A percentile compares a stretch with the other conserved stretches of the same genome.
Conservation (phyloP, 2,113 vertebrate species). For the Bolborhynchus lineola region DNA sequence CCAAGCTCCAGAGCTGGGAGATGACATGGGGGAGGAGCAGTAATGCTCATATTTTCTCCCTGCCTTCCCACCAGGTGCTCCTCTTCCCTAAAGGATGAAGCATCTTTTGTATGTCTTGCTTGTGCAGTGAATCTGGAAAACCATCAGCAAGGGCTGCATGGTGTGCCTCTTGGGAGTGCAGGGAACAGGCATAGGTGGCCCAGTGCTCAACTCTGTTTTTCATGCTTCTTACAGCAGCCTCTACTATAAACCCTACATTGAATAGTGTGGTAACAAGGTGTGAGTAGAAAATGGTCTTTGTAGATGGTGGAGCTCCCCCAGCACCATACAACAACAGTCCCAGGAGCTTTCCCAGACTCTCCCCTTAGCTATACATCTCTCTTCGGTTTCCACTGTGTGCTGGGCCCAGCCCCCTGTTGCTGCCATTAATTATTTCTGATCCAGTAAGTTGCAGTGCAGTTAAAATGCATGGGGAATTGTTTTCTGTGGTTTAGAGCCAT, state of each 20-base stretch:
- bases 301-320: not conserved
- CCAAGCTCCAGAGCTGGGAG: not conserved
- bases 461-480: slow-evolving; percentile 63
- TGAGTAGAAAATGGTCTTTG: not conserved
- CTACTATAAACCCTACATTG: not conserved
- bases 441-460: slow-evolving; percentile 37
- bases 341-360: not conserved
- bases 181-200: not conserved
- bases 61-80: slow-evolving; percentile 50
- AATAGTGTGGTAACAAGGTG: not conserved
- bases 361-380: not conserved
- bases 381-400: not conserved
- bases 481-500: slow-evolving; percentile 48
- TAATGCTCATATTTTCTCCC: not conserved
- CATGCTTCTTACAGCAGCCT: not conserved
- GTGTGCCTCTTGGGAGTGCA: not conserved
- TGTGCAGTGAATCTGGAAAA: not conserved
- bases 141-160: not conserved
- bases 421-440: slow-evolving; percentile 57
- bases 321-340: not conserved
- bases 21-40: not conserved
- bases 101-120: not conserved
- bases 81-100: slow-evolving; percentile 28
- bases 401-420: not conserved
- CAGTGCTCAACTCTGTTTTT: not conserved